A percentile compares a stretch with the other conserved stretches of the same genome.
Conservation (phyloP, 1,140 invertebrate genomes). For the Limonius californicus region DNA sequence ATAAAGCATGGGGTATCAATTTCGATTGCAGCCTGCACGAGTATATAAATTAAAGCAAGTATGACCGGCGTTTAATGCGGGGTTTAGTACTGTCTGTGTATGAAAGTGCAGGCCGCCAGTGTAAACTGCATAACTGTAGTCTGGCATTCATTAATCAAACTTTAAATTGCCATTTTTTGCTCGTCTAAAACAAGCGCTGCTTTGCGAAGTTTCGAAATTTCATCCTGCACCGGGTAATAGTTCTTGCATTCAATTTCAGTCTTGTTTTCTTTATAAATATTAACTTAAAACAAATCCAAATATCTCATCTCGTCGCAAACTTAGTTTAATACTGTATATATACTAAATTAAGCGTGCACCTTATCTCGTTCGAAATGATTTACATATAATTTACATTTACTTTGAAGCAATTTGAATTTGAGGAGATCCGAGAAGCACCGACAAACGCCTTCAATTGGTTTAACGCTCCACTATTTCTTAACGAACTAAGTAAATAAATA, state of each 20-base stretch:
- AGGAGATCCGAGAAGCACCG: background rate
- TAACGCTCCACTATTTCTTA: too few species aligned
- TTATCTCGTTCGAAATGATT: background rate
- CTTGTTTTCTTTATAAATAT: conserved; percentile 21
- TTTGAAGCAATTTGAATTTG: background rate
- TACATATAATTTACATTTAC: background rate
- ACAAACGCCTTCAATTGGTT: too few species aligned
- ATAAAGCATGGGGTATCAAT: background rate
- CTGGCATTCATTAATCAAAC: conserved; percentile 28
- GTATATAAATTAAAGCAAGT: conserved; percentile 7
- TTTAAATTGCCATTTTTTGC: conserved; percentile 28
- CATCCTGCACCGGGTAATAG: conserved; percentile 3
- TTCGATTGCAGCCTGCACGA: background rate
- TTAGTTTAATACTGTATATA: conserved; percentile 2
- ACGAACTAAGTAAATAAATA: too few species aligned
- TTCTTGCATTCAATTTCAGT: background rate
- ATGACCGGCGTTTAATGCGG: conserved; percentile 2
- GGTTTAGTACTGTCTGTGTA: conserved; percentile 2
- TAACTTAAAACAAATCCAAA: conserved; percentile 15
- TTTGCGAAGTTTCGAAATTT: conserved; percentile 22
- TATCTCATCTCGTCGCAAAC: conserved; percentile 3
- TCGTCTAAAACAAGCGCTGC: conserved; percentile 23
- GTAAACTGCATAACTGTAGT: conserved; percentile 25
- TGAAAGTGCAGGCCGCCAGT: background rate
- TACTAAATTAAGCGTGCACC: background rate